Evolutionary conservation across 2,888 invertebrate genomes (phyloP).

Genomic region (Hypsopygia costalis): DNA sequence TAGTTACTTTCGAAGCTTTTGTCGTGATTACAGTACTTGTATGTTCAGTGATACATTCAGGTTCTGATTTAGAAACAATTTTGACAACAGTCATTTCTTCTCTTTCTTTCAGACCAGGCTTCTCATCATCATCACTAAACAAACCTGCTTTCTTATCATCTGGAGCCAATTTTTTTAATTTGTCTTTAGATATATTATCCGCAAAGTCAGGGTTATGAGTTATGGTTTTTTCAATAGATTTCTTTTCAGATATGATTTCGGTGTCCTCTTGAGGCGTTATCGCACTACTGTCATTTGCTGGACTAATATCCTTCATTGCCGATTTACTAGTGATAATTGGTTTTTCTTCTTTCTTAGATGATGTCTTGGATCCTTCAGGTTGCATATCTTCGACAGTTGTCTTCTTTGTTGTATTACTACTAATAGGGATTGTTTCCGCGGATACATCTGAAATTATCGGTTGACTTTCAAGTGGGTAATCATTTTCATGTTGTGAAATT

Average conservation of each 20-base stretch:
- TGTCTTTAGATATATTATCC: neutral
- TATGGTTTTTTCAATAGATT: neutral
- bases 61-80: conserved; percentile 42
- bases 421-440: neutral
- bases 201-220: neutral
- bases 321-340: neutral
- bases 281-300: neutral
- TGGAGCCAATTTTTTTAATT: neutral
- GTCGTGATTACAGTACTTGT: conserved; percentile 47
- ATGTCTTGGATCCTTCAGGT: neutral
- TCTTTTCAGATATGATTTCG: neutral
- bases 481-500: neutral
- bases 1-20: conserved; percentile 52
- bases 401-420: neutral
- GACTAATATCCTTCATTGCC: neutral
- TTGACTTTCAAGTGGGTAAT: neutral
- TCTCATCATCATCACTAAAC: no score
- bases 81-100: conserved; percentile 41
- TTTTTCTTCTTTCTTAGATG: neutral
- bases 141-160: neutral
- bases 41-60: conserved; percentile 48
- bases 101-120: no score
- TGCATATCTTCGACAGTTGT: neutral
- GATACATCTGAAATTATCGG: neutral
- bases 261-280: neutral